These are phyloP conservation scores for Leucophenga montana DNA, from an alignment of 2,888 invertebrate species.

Conservation along the genomic window DNA sequence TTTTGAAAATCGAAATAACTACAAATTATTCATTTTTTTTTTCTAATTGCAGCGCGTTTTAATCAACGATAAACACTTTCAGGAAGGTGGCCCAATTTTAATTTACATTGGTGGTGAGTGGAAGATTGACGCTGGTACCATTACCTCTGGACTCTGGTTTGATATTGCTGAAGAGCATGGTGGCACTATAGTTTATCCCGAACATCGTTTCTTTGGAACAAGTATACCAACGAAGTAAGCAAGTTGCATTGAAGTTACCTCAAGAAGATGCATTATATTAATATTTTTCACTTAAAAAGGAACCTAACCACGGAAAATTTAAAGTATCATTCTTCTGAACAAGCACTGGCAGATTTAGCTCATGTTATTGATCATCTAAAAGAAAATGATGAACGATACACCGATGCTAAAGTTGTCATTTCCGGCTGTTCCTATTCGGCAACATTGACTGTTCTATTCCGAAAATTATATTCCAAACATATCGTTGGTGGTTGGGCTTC, in stretches of 20 bases:
- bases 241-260: background rate
- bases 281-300: conserved; percentile 23
- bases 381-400: conserved; percentile 47
- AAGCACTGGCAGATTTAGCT: conserved; percentile 79
- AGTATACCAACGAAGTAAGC: conserved; percentile 80
- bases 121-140: conserved; percentile 76
- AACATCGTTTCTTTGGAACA: conserved; percentile 85
- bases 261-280: background rate
- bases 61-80: conserved; percentile 72
- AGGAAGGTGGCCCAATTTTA: conserved; percentile 76
- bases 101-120: conserved; percentile 82
- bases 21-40: background rate
- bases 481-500: conserved; percentile 77
- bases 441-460: conserved; percentile 79
- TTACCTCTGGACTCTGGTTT: conserved; percentile 77
- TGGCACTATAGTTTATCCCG: conserved; percentile 81
- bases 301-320: conserved; percentile 72
- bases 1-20: conserved; percentile 2
- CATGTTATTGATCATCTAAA: conserved; percentile 74
- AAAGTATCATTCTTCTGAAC: conserved; percentile 77
- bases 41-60: conserved; percentile 73
- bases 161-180: conserved; percentile 75
- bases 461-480: conserved; percentile 77
- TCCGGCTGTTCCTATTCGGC: conserved; percentile 80
- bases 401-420: conserved; percentile 72